These are phyloP conservation scores for Serranus cabrilla DNA, from an alignment of 2,797 vertebrate genomes.

Conservation along the genomic window DNA sequence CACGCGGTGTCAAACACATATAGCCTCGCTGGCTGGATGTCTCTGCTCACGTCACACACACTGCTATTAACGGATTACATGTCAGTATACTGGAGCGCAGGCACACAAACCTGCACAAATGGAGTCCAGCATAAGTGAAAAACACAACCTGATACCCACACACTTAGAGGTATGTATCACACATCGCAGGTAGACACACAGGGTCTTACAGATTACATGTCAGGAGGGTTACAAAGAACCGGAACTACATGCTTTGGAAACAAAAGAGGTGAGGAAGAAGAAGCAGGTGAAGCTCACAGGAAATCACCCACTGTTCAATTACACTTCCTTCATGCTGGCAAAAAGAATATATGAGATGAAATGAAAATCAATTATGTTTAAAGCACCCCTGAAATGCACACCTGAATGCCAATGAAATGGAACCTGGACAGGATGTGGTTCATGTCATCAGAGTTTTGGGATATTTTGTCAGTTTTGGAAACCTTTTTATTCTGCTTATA, in stretches of 20 bases:
- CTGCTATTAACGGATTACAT: constrained; percentile 58
- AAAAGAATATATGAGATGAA: neutral
- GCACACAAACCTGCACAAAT: neutral
- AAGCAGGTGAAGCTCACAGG: neutral
- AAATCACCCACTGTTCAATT: neutral
- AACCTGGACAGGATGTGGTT: neutral
- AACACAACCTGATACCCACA: neutral
- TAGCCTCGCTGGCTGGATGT: neutral
- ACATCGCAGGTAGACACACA: neutral
- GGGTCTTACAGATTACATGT: constrained; percentile 40
- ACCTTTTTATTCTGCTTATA: too few relatives aligned
- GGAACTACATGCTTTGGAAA: neutral
- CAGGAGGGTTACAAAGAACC: constrained; percentile 23
- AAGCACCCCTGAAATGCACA: neutral
- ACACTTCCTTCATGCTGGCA: neutral
- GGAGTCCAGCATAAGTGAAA: constrained; percentile 6
- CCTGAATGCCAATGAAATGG: neutral
- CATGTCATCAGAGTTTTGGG: too few relatives aligned
- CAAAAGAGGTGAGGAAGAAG: constrained; percentile 6
- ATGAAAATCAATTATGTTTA: constrained; percentile 9
- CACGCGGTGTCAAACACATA: constrained; percentile 25
- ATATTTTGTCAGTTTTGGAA: too few relatives aligned
- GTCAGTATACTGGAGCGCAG: constrained; percentile 10
- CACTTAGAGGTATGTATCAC: neutral
- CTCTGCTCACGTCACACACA: constrained; percentile 32